These are phyloP conservation scores for Amphiura filiformis DNA, from an alignment of 35 echinoderm and acorn worm species.

Conservation along the genomic window DNA sequence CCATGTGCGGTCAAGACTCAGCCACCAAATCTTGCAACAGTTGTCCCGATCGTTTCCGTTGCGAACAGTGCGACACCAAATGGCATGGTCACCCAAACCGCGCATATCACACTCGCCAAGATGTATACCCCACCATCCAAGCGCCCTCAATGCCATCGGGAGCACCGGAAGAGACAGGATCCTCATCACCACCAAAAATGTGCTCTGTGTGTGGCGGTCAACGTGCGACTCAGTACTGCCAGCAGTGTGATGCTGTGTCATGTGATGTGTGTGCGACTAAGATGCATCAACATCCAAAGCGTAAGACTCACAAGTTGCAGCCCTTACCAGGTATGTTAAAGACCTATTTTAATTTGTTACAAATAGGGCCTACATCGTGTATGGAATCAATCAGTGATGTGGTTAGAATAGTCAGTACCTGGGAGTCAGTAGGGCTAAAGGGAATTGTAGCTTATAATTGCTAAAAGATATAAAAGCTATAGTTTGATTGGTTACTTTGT, in stretches of 20 bases:
- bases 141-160: background rate
- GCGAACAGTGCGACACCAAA: constrained; percentile 41
- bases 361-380: no score
- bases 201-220: background rate
- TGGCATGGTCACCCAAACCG: constrained; percentile 52
- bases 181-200: background rate
- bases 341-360: no score
- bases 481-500: no score
- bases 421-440: no score
- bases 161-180: background rate
- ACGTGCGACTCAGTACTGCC: background rate
- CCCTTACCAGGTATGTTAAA: background rate
- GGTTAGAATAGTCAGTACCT: no score
- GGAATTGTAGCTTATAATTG: no score
- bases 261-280: background rate
- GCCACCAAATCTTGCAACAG: constrained; percentile 31
- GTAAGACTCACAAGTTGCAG: background rate
- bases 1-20: constrained; percentile 21
- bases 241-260: background rate
- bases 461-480: no score
- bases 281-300: background rate
- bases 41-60: constrained; percentile 24
- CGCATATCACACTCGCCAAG: constrained; percentile 14
- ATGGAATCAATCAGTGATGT: background rate
- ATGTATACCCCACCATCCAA: background rate